phyloP scores from a whole-genome alignment of 2,797 vertebrate species.

The Melanogrammus aeglefinus region DNA sequence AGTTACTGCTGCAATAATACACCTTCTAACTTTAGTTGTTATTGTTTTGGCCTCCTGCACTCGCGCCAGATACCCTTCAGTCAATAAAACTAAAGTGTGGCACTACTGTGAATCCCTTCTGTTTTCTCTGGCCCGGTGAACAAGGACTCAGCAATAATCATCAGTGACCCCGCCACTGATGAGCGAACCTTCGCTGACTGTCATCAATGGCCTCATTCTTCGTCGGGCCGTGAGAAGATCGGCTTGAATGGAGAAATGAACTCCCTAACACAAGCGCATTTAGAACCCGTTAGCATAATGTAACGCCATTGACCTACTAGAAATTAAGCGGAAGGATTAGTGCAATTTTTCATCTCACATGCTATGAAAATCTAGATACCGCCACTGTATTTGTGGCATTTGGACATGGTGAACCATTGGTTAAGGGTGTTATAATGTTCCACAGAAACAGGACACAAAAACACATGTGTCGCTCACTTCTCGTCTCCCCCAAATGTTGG shows the following conservation, averaged over 20 bases:
- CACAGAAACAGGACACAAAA: too few species aligned
- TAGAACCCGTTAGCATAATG: conserved; percentile 18
- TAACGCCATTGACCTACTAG: background rate
- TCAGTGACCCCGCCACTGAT: conserved; percentile 39
- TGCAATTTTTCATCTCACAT: too few species aligned
- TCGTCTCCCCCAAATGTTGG: background rate
- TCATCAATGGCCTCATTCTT: conserved; percentile 48
- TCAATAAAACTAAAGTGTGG: conserved; percentile 21
- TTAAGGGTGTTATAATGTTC: too few species aligned
- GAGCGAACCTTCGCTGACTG: conserved; percentile 43
- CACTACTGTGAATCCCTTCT: conserved; percentile 27
- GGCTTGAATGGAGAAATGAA: conserved; percentile 26
- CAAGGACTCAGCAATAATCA: conserved; percentile 37
- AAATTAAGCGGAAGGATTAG: too few species aligned
- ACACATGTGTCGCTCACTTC: too few species aligned
- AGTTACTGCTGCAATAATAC: background rate
- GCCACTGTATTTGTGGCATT: too few species aligned
- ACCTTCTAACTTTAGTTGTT: background rate
- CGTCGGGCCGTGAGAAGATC: conserved; percentile 39
- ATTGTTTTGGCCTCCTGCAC: conserved; percentile 1
- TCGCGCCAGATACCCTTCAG: conserved; percentile 14
- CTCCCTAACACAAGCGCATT: conserved; percentile 29
- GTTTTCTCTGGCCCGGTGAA: conserved; percentile 39
- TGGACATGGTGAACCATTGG: too few species aligned
- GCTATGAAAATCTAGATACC: too few species aligned